Evolutionary conservation across 2,113 vertebrate genomes (phyloP), one percentile per base, ranked within the genome.

Genomic region (Isichthys henryi): DNA sequence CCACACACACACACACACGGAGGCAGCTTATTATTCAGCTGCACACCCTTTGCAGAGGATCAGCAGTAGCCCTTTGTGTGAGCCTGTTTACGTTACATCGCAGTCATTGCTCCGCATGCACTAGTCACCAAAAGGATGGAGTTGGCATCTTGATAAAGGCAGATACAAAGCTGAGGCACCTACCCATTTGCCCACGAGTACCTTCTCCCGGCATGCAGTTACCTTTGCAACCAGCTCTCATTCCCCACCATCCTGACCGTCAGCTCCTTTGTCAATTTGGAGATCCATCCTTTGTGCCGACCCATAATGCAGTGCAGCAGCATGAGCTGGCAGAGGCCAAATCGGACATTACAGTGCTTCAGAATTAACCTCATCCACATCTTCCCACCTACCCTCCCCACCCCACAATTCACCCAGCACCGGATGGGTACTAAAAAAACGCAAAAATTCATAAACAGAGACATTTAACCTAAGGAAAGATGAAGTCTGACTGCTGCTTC

Each of bases 1-100:
- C 1, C 48, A 10, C 48, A 11, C 10, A 87, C 88, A 50, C 49
- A 50, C 87, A 88, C 90, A 66, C 50, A 53, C 58, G 49, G 52
- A 91, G 74, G 87, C 80, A 89, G 88, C 89, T 90, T 93, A 91
- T 93, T 90, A 90, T 92, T 92, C 86, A 90, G 66, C 88, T 84
- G 45, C 88, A 80, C 89, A 90, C 31, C 83, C 84, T 83, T 45
- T 87, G 86, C 84, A 91, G 88, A 46, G 88, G 90, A 43, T 86
- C 88, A 90, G 56, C 90, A 87, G 82, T 49, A 80, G 91, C 90
- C 91, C 88, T 86, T 45, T n/a, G 88, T 91, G 77, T 35, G 48
- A 45, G 85, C 27, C 74, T 15, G 2, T 77, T 58, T 39, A 89
- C 23, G 62, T 31, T 88, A 85, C 23, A n/a, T 43, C 56, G 46